These are phyloP conservation scores for Aleadryas rufinucha DNA, from an alignment of 2,113 vertebrate species.

Conservation along the genomic window DNA sequence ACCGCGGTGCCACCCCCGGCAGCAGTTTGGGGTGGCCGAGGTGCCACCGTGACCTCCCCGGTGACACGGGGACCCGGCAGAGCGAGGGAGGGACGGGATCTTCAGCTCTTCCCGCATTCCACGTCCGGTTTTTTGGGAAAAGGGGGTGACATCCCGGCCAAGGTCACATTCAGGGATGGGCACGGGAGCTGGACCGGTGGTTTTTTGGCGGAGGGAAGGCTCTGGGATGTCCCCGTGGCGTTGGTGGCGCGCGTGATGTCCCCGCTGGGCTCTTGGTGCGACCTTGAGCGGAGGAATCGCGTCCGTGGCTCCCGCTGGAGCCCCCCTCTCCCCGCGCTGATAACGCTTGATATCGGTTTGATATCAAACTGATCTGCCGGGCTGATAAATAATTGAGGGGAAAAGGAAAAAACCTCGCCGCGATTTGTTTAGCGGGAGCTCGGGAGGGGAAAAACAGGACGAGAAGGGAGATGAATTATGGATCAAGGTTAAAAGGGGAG, in stretches of 20 bases:
- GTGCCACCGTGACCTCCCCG: background rate
- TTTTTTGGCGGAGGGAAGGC: background rate
- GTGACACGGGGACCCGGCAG: rapidly evolving
- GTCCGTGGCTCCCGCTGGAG: background rate
- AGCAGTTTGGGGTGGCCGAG: rapidly evolving
- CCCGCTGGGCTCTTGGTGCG: background rate
- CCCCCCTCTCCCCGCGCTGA: background rate
- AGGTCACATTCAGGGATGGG: background rate
- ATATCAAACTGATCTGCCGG: background rate
- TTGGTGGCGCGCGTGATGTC: background rate
- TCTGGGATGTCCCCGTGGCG: background rate
- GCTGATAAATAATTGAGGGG: background rate
- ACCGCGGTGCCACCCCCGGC: rapidly evolving
- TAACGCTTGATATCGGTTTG: background rate
- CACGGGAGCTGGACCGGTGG: background rate
- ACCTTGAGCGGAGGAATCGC: background rate
- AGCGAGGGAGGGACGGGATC: rapidly evolving
- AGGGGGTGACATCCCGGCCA: rapidly evolving
- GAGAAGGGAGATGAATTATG: background rate
- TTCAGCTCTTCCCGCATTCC: background rate
- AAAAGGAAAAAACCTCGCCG: background rate
- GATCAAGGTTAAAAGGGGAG: slow-evolving; percentile 16
- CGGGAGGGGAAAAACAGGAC: background rate
- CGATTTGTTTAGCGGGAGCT: background rate
- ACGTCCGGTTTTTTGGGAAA: rapidly evolving